Evolutionary conservation across 2,888 invertebrate genomes (phyloP), one percentile per base, ranked within the genome.

Genomic region (Abrostola triplasia): DNA sequence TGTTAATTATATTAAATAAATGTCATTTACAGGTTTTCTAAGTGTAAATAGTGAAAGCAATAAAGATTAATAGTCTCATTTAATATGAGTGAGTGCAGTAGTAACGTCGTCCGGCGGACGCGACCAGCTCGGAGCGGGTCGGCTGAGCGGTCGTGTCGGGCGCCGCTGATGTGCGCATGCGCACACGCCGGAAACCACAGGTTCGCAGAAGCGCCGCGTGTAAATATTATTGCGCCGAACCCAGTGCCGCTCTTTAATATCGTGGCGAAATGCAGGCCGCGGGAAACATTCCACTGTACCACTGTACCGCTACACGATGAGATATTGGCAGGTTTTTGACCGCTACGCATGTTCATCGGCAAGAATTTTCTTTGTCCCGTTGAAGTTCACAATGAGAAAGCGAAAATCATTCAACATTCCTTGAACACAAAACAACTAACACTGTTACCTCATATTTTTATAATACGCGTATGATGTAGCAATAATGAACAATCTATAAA

Each of bases 151-250:
- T 69, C 61, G 64, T 70, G 47, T 73, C 59, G 65, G 74, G 63
- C 64, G 55, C 64, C 79, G 64, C 47, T 42, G 61, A 75, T 73
- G 69, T 65, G 80, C 80, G 74, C 79, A 76, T 65, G 80, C 80
- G 74, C 79, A 76, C 74, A 70, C 82, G 83, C 86, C 87, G 89
- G 89, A 91, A 90, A 89, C 90, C 89, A 64, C 89, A 86, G 81
- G 80, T 89, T 90, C 88, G 87, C 87, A 90, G 88, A 90, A 90
- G 85, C 86, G 76, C 72, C 76, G 77, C 83, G 78, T 80, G 85
- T 90, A 89, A 90, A 90, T 87, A 90, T 90, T 88, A 88, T 86
- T 87, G 83, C 85, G 69, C 69, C 82, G 70, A 83, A 81, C 76
- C 76, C 80, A 77, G 73, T 71, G 71, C 79, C 67, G 73, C 74